Conservation (phyloP, 2,797 vertebrate species). For the Loriculus beryllinus region DNA sequence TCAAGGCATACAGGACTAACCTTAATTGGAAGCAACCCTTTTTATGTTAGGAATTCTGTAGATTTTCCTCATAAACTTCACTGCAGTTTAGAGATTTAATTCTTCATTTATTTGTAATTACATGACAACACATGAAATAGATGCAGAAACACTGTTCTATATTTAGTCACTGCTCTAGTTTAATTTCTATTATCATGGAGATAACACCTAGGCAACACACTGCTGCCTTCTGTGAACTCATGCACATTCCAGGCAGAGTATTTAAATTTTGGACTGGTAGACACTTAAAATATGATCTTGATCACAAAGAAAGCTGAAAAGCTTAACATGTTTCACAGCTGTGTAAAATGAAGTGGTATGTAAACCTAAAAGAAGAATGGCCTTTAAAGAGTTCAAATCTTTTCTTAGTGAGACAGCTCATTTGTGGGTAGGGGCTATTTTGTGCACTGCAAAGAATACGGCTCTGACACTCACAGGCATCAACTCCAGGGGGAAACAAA, state of each 20-base stretch:
- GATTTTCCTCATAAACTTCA: slow-evolving; percentile 8
- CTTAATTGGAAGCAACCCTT: background rate
- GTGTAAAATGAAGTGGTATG: background rate
- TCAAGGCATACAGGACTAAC: background rate
- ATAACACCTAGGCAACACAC: slow-evolving; percentile 22
- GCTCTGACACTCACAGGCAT: background rate
- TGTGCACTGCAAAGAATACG: background rate
- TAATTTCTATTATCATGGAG: slow-evolving; percentile 20
- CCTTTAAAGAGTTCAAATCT: background rate
- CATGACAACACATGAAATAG: slow-evolving; percentile 41
- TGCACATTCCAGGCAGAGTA: background rate
- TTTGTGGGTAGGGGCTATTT: background rate
- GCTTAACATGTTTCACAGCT: background rate
- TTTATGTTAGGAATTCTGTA: slow-evolving; percentile 13
- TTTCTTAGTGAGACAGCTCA: background rate
- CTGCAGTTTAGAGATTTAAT: slow-evolving; percentile 14
- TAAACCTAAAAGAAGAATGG: background rate
- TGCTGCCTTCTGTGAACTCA: slow-evolving; percentile 17
- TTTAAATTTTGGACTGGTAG: background rate
- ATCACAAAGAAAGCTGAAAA: background rate
- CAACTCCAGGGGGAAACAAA: background rate
- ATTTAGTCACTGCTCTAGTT: slow-evolving; percentile 57
- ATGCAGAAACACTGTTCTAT: slow-evolving; percentile 44
- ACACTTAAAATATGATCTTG: background rate
- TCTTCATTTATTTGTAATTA: slow-evolving; percentile 57